Evolutionary conservation across 2,888 invertebrate genomes (phyloP).

Genomic region (Macrophya annulata): DNA sequence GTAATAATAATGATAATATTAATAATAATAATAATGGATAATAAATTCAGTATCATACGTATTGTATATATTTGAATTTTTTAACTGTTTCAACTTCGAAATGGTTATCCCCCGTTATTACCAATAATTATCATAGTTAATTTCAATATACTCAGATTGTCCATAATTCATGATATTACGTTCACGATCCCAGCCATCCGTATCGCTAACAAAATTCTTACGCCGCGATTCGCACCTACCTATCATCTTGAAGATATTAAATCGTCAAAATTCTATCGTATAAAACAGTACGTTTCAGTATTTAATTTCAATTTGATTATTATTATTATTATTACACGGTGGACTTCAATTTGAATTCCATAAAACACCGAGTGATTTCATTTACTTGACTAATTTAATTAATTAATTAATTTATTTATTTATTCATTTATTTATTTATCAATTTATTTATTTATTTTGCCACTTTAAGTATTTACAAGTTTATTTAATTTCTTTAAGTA

Average conservation of each 20-base stretch:
- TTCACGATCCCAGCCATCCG: conserved; percentile 57
- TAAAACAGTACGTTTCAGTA: conserved; percentile 42
- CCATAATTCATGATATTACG: conserved; percentile 75
- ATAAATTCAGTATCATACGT: conserved; percentile 71
- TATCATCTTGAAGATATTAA: conserved; percentile 49
- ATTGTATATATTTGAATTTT: conserved; percentile 65
- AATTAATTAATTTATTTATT: conserved; percentile 22
- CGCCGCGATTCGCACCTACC: conserved; percentile 51
- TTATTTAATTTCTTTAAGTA: not conserved
- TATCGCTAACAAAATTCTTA: conserved; percentile 52
- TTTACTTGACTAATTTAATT: conserved; percentile 4
- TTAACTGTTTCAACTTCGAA: conserved; percentile 62
- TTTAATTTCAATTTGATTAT: conserved; percentile 55
- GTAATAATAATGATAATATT: conserved; percentile 69
- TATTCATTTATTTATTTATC: not conserved
- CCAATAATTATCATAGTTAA: conserved; percentile 55
- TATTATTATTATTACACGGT: conserved; percentile 54
- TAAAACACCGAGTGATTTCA: conserved; percentile 46
- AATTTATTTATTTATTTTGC: conserved; percentile 19
- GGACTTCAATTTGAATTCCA: conserved; percentile 19
- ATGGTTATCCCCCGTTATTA: conserved; percentile 45
- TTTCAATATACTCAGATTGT: conserved; percentile 71
- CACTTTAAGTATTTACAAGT: conserved; percentile 28
- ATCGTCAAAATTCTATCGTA: conserved; percentile 55
- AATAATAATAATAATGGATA: conserved; percentile 68